Base-by-base conservation (phyloP, 2,113 vertebrate genomes). In the Alces alces region DNA sequence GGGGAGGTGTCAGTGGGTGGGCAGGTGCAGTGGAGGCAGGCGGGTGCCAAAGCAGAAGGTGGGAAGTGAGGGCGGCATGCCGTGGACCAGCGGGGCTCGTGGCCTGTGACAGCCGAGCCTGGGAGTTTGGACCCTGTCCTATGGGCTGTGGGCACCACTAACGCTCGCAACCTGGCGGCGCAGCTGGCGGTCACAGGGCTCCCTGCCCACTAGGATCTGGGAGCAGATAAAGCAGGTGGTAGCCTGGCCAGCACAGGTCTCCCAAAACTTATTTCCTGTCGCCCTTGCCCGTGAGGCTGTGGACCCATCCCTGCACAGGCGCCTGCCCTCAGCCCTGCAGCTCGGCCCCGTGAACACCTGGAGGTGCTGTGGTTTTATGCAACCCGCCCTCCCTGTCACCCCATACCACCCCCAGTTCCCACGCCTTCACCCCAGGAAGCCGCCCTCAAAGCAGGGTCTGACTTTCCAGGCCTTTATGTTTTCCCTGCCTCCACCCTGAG, bases 131-230 rank as follows among this genome's bases (percentile, higher is more conserved):
- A 23, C 25, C 23, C 52, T 8, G 2, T 0, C 2, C 50, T 30
- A 7, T 4, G 11, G 64, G 43, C 11, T 4, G 2, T 0, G 2
- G 33, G 25, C 10, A 2, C 50, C 19, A 0, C 1, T 6, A 6
- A 45, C 6, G 73, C 60, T 19, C 2, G 9, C 2, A 36, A 87
- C 23, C 92, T 19, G 7, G 33, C 11, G 13, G 28, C 4, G 1
- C 39, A 4, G 7, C 60, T 58, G 82, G 58, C 6, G 3, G 55
- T 47, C 47, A 21, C 2, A n/a, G 61, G 76, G 76, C 28, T 50
- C 55, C 93, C 79, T 79, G 15, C 58, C 47, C 27, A 25, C 43
- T 55, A 28, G 58, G 27, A 82, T 82, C 61, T 87, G 60, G 36
- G 17, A 86, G 28, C 36, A 43, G 58, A 60, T 33, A 4, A 64